Evolutionary conservation across 1,140 invertebrate genomes (phyloP), one percentile per base, ranked within the genome.

Genomic region (Colletes gigas): DNA sequence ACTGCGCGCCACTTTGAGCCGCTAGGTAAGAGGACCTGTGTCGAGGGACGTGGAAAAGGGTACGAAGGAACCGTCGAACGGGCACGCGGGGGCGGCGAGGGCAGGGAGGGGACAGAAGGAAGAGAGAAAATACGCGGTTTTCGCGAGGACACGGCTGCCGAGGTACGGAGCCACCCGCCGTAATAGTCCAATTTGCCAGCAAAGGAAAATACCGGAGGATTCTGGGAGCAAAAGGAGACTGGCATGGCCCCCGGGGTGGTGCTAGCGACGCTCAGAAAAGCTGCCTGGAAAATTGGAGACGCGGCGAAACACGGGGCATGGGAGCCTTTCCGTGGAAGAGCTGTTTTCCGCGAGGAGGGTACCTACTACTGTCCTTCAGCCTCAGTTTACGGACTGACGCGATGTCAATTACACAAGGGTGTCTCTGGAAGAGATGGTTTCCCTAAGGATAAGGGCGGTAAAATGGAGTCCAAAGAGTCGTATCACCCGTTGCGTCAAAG

Each of bases 101-200:
- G 17, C 39, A 12, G 7, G 15, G 62, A 30, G 30, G 8, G 17
- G 41, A n/a, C 14, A 10, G 74, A 59, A 66, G 39, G 14, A 55
- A 54, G 60, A 62, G 66, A 83, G 79, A 84, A 84, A 82, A 84
- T 84, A 83, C 80, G 77, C 69, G 70, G 69, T 79, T 81, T 82
- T 88, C 78, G 74, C 83, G 74, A 82, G 63, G 66, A 87, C 73
- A 85, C 82, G 78, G 55, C 62, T n/a, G 78, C 86, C 47, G 65
- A 80, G 83, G 83, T 87, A 86, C 78, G 82, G 60, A 14, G 83
- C n/a, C 86, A 85, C 74, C 83, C 44, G 80, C 63, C 81, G 89
- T 91, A 90, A 91, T 91, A 90, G 91, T 92, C 89, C 89, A 92
- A 91, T 92, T 92, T 90, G 88, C 84, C 81, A 71, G 88, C 83